Evolutionary conservation across 2,797 vertebrate genomes (phyloP), one percentile per base, ranked within the genome.

Genomic region (Labroides dimidiatus): DNA sequence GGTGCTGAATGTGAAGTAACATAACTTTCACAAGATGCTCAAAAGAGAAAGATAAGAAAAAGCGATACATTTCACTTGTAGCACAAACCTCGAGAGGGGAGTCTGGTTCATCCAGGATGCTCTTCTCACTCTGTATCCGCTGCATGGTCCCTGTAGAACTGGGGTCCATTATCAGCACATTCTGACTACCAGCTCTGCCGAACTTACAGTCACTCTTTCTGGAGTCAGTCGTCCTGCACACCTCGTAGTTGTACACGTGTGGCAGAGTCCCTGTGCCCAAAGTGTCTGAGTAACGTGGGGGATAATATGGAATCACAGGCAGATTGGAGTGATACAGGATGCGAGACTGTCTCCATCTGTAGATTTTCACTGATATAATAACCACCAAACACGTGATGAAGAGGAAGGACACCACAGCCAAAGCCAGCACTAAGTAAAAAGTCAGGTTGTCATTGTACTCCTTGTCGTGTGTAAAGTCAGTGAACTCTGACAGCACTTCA

Each of bases 241-340:
- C 41, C 61, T 64, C 61, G 49, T 64, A 64, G 67, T 85, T 85
- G 48, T 86, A 65, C 63, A 65, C 63, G 52, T 65, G 42, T 51
- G 72, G 79, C 12, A 86, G 70, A 77, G 86, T 86, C 57, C 81
- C 86, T 44, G 79, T 69, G 19, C 75, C 77, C 39, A 68, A 13
- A 50, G 69, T 72, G 69, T 89, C 87, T 23, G 87, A 75, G 64
- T 85, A 89, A 75, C 75, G 80, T 37, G 85, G 80, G 14, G 85
- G 87, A 64, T 86, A 87, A 49, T 87, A 85, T 8, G 84, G 87
- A 72, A 86, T 85, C 43, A 87, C 85, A 15, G 87, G 87, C 5
- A 87, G 79, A 64, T 42, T 80, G 17, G 78, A 77, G 15, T 83
- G 51, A 64, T 51, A 72, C 48, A 77, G 64, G 52, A 74, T 42